A percentile compares a stretch with the other conserved stretches of the same genome.
Evolutionary conservation across 2,797 vertebrate species (phyloP).

Genomic region (Trematomus bernacchii): DNA sequence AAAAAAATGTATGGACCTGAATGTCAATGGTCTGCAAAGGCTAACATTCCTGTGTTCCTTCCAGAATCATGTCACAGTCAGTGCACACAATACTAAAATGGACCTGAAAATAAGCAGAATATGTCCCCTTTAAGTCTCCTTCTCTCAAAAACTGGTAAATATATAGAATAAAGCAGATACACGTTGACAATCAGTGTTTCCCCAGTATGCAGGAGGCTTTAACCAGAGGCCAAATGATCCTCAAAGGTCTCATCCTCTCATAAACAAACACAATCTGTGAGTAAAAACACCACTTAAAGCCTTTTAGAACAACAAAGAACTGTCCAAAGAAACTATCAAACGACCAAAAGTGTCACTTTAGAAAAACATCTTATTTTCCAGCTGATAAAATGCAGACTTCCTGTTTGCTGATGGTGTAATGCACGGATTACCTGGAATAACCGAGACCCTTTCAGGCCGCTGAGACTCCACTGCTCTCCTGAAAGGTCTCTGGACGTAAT

Average conservation of each 20-base stretch:
- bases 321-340: neutral
- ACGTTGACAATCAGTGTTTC: no score
- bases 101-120: no score
- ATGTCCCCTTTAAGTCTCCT: no score
- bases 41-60: no score
- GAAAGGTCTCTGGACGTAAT: neutral
- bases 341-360: neutral
- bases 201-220: no score
- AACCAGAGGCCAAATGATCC: neutral
- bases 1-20: no score
- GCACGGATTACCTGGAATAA: constrained; percentile 13
- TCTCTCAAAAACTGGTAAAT: no score
- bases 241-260: neutral
- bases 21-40: no score
- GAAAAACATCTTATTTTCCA: neutral
- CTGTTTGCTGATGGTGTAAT: constrained; percentile 1
- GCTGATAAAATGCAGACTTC: neutral
- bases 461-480: constrained; percentile 20
- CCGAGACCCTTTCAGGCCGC: constrained; percentile 9
- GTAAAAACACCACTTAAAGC: neutral
- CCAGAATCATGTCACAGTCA: no score
- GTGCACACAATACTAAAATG: no score
- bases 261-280: neutral
- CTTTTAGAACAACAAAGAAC: neutral
- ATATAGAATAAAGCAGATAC: no score